Conservation (phyloP, 2,888 invertebrate species). For the Operophtera brumata region DNA sequence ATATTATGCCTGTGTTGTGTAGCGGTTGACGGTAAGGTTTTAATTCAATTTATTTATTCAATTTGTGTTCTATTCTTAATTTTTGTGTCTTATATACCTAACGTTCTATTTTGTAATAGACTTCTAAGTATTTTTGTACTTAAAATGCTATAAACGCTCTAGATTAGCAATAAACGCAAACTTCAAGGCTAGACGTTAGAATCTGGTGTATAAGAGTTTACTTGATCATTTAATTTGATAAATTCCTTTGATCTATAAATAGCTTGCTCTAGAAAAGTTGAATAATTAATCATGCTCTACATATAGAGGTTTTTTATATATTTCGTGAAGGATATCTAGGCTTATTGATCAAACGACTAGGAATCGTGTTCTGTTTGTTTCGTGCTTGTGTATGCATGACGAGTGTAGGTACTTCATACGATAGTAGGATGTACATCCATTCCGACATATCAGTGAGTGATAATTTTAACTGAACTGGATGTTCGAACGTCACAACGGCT, state of each 20-base stretch:
- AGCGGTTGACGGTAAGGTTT: conserved; percentile 8
- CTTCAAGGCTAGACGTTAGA: neutral
- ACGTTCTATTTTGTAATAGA: neutral
- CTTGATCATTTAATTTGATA: neutral
- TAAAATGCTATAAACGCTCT: neutral
- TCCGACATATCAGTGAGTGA: too few species aligned
- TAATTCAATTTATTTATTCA: neutral
- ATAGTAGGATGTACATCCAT: too few species aligned
- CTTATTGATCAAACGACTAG: neutral
- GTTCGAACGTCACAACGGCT: too few species aligned
- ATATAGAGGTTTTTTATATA: neutral
- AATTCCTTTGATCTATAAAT: neutral
- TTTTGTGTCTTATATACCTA: neutral
- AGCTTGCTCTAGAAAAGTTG: neutral
- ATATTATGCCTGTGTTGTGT: conserved; percentile 20
- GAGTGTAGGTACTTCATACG: too few species aligned
- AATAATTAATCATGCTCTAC: neutral
- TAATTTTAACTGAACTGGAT: too few species aligned
- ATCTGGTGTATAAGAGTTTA: neutral
- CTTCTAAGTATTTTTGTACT: neutral
- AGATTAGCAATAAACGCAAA: neutral
- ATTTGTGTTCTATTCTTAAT: neutral
- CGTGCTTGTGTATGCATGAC: neutral
- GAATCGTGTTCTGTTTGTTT: neutral
- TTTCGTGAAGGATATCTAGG: neutral